A percentile compares a stretch with the other conserved stretches of the same genome.
Conservation (phyloP, 2,797 vertebrate species). For the Ispidina picta region DNA sequence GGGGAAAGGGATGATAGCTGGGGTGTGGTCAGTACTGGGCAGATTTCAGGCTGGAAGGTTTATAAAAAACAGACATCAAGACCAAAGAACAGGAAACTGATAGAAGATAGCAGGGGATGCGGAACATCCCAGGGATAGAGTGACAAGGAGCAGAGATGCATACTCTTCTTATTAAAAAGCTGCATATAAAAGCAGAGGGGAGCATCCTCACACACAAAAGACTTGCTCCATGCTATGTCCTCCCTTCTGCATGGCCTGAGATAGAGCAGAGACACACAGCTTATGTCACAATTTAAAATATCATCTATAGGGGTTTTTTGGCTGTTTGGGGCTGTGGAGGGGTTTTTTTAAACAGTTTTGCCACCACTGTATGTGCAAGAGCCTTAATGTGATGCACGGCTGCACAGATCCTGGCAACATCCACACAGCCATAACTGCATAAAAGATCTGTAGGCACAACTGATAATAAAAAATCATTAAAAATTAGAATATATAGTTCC, state of each 20-base stretch:
- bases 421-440: neutral
- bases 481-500: slow-evolving; percentile 48
- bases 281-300: neutral
- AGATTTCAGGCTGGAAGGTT: slow-evolving; percentile 11
- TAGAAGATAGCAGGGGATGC: neutral
- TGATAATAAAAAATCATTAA: slow-evolving; percentile 46
- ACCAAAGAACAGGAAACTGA: slow-evolving; percentile 16
- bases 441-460: neutral
- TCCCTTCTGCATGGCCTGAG: neutral
- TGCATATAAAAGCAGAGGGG: slow-evolving; percentile 2
- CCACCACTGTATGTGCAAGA: neutral
- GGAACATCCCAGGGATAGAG: neutral
- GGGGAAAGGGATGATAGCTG: neutral
- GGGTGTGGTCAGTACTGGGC: neutral
- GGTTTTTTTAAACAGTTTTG: neutral
- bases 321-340: neutral
- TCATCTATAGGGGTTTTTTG: accelerated
- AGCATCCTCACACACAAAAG: neutral
- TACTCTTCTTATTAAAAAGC: slow-evolving; percentile 29
- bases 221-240: neutral
- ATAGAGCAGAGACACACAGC: neutral
- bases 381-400: neutral
- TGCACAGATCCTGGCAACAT: neutral
- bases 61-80: slow-evolving; percentile 31
- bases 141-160: slow-evolving; percentile 48